phyloP scores from a whole-genome alignment of 1,140 invertebrate genomes.

The Drosophila serrata region DNA sequence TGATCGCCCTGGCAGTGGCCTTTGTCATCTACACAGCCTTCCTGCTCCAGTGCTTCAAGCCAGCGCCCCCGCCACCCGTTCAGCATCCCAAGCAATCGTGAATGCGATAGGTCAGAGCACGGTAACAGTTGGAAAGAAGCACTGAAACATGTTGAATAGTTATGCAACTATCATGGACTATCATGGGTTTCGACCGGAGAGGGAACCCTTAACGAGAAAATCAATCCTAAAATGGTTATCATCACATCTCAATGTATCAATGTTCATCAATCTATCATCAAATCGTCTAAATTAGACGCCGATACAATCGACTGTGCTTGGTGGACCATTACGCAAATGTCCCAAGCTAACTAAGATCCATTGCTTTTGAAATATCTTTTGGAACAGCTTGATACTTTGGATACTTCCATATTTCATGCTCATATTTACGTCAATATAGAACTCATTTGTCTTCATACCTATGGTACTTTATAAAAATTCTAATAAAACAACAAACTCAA shows the following conservation, averaged over 20 bases:
- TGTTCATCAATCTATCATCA: slow-evolving; percentile 59
- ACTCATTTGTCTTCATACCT: slow-evolving; percentile 44
- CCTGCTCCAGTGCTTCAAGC: slow-evolving; percentile 94
- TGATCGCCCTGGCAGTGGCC: slow-evolving; percentile 93
- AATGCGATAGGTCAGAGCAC: slow-evolving; percentile 21
- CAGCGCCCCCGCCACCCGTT: slow-evolving; percentile 86
- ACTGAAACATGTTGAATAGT: slow-evolving; percentile 36
- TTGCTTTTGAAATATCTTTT: slow-evolving; percentile 44
- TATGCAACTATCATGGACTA: slow-evolving; percentile 37
- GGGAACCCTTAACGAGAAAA: slow-evolving; percentile 39
- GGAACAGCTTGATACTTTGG: slow-evolving; percentile 26
- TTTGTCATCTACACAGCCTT: slow-evolving; percentile 97
- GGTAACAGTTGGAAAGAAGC: slow-evolving; percentile 16
- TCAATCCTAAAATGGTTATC: slow-evolving; percentile 39
- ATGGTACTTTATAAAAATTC: slow-evolving; percentile 35
- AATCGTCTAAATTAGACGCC: slow-evolving; percentile 82
- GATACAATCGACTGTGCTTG: slow-evolving; percentile 48
- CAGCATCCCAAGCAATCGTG: slow-evolving; percentile 85
- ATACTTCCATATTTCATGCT: slow-evolving; percentile 32
- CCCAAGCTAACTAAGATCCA: slow-evolving; percentile 41
- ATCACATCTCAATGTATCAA: slow-evolving; percentile 18
- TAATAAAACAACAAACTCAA: slow-evolving; percentile 64
- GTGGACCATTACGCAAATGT: slow-evolving; percentile 4
- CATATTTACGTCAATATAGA: slow-evolving; percentile 26
- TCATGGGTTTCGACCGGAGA: slow-evolving; percentile 26